Evolutionary conservation across 2,888 invertebrate genomes (phyloP), one percentile per base, ranked within the genome.

Genomic region (Minunthozetes semirufus): DNA sequence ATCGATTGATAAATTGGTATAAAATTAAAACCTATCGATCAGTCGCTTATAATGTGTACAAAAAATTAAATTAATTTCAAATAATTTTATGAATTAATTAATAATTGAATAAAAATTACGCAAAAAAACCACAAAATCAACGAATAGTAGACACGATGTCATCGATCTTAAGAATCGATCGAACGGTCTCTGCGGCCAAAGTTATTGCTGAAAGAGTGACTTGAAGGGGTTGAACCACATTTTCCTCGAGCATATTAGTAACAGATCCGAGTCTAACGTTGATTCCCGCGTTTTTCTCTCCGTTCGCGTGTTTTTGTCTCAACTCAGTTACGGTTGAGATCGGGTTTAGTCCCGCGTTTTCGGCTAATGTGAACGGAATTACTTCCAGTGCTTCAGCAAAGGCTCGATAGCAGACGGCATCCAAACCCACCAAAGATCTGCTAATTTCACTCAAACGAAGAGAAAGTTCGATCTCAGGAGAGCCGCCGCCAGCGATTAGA

Each of bases 91-190:
- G n/a, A n/a, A n/a, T n/a, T n/a, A 9, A 19, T 4, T 48, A 38
- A 72, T 13, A 42, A 11, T 42, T 42, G 42, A 42, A 42, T 42
- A 42, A 42, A 42, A 42, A 42, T 42, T 42, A 42, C 8, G 11
- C 6, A 42, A 42, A 42, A 9, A 42, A 11, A 42, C 8, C 42
- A 11, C 6, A 42, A 66, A 33, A 42, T 76, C 73, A 78, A n/a
- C 78, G 77, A 56, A 78, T 66, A 66, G 76, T 76, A 86, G 90
- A 89, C 81, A 98, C 94, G 84, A 99, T 97, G 85, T 99, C 99
- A 85, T 99, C 99, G 81, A 99, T 99, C 87, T 99, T 99, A 82
- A 99, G 87, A 85, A 99, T 97, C 80, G 94, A 93, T 80, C 97
- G 89, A 77, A 98, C 93, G 72, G 97, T 97, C 86, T 99, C 99